These are phyloP conservation scores for Lagria hirta DNA, from an alignment of 2,888 invertebrate genomes.

Conservation along the genomic window DNA sequence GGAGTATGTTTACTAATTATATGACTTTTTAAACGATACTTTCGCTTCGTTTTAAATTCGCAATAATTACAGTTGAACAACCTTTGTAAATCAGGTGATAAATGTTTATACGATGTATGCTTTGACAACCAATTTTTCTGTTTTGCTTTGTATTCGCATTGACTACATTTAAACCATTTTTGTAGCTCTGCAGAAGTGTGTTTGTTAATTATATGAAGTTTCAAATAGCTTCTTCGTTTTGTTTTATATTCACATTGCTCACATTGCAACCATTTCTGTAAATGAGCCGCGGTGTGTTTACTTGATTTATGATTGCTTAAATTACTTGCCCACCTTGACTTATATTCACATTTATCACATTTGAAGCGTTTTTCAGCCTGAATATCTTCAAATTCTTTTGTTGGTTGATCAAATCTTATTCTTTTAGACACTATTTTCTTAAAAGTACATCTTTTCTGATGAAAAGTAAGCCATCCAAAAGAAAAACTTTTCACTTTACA, in stretches of 20 bases:
- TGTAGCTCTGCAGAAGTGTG: slow-evolving; percentile 3
- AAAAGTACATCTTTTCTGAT: too few species aligned
- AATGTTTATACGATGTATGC: slow-evolving; percentile 1
- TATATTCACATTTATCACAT: slow-evolving; percentile 4
- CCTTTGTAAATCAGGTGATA: neutral
- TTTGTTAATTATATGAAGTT: slow-evolving; percentile 5
- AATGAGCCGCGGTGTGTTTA: slow-evolving; percentile 5
- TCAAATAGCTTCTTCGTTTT: slow-evolving; percentile 5
- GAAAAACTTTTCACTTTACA: too few species aligned
- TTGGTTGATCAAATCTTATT: too few species aligned
- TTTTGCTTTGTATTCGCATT: neutral
- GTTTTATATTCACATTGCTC: neutral
- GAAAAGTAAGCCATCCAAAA: too few species aligned
- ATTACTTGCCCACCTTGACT: neutral
- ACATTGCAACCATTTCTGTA: slow-evolving; percentile 5
- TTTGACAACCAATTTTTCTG: neutral
- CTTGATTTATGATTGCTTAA: slow-evolving; percentile 4
- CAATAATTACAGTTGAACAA: slow-evolving; percentile 18
- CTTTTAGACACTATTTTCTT: too few species aligned
- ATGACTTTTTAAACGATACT: slow-evolving; percentile 9
- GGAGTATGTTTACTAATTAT: slow-evolving; percentile 5
- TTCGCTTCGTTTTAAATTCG: slow-evolving; percentile 12
- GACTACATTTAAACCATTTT: slow-evolving; percentile 2
- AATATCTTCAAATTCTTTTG: too few species aligned
- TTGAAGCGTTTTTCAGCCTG: slow-evolving; percentile 5